Evolutionary conservation across 2,797 vertebrate genomes (phyloP), one percentile per base, ranked within the genome.

Genomic region (Salmo trutta): DNA sequence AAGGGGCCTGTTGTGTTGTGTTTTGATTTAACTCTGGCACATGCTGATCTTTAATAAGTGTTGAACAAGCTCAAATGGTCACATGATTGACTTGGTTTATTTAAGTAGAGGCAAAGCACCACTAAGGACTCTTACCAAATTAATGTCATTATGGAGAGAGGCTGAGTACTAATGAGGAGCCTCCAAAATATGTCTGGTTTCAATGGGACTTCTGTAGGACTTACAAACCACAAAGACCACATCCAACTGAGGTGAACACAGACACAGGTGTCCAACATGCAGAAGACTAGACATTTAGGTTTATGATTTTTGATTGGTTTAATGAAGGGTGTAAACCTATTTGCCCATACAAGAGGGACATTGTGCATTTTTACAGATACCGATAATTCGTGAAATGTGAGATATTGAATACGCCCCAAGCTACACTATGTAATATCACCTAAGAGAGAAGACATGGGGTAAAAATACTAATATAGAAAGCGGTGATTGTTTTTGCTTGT

Each of bases 131-230:
- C 76, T 75, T 77, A 73, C 79, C 73, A 84, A 90, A 89, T 87
- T 77, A 90, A 83, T 82, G 84, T 84, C 84, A 89, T 92, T 87
- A 90, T 76, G 71, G 75, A 72, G 70, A 73, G 77, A 73, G 86
- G 80, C 85, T 73, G 77, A 79, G 41, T 72, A 75, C 71, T 80
- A 81, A 87, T 81, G 78, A 90, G 83, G 73, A 80, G 81, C 16
- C 41, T 27, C 73, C 41, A 66, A 70, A 71, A 82, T 76, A 75
- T 53, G 31, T 78, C 73, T 82, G 24, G 8, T 14, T 21, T 14
- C 73, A 8, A 62, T 8, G 59, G 67, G 51, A 66, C 36, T 47
- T 24, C 27, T 41, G 36, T 41, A 41, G 36, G 36, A 41, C 36
- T 41, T 41, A 41, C 12, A 31, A 16, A 67, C 27, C 65, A 67